Percentiles rank a stretch among this genome's conserved stretches.
Conservation (phyloP, 37 sponge, comb jelly and placozoan species). For the Theonella swinhoei region DNA sequence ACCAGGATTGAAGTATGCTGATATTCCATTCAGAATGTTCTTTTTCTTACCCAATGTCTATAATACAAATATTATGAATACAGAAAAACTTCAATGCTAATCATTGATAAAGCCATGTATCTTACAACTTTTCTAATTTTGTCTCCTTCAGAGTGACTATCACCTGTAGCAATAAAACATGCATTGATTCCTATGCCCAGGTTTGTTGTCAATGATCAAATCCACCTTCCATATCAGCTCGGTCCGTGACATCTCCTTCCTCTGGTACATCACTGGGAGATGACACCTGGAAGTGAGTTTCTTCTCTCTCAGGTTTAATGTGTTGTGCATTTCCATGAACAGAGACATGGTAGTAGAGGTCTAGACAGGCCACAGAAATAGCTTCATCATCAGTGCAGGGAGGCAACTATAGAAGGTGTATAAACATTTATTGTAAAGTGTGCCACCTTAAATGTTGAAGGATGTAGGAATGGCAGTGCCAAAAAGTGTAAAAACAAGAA, state of each 20-base stretch:
- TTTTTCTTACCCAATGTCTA: neutral
- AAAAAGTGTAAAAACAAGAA: too few species aligned
- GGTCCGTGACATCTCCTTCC: neutral
- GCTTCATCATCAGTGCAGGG: constrained; percentile 36
- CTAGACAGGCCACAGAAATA: constrained; percentile 51
- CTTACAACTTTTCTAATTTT: neutral
- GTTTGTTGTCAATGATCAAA: neutral
- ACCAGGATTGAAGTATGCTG: constrained; percentile 68
- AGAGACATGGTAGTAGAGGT: constrained; percentile 42
- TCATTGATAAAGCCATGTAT: too few species aligned
- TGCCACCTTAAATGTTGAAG: neutral
- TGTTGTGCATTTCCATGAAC: neutral
- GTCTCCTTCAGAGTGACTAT: too few species aligned
- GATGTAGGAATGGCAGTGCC: neutral
- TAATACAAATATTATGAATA: neutral
- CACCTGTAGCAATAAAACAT: too few species aligned
- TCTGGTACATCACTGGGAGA: too few species aligned
- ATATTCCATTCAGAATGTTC: constrained; percentile 53
- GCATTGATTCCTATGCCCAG: too few species aligned
- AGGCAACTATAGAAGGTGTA: constrained; percentile 51
- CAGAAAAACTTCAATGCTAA: too few species aligned
- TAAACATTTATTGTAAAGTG: too few species aligned
- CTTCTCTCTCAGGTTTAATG: neutral
- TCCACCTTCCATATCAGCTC: neutral
- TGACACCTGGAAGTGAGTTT: neutral